A percentile compares a stretch with the other conserved stretches of the same genome.
These are phyloP conservation scores for Asobara japonica DNA, from an alignment of 1,140 invertebrate species.

Conservation along the genomic window DNA sequence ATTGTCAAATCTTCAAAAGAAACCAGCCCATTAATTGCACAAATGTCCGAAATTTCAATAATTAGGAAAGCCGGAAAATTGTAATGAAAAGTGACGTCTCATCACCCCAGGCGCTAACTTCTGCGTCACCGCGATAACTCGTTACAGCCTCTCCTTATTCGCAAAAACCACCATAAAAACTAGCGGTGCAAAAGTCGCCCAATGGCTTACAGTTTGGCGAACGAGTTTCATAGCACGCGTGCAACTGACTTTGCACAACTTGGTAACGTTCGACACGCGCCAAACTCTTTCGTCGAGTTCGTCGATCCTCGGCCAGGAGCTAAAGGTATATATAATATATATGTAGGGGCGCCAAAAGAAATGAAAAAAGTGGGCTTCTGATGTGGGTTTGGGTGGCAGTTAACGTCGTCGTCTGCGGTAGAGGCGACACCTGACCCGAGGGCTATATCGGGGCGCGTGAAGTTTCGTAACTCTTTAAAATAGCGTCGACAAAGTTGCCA, in stretches of 20 bases:
- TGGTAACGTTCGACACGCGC: constrained; percentile 33
- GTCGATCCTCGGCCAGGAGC: background rate
- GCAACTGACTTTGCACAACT: constrained; percentile 30
- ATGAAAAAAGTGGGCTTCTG: background rate
- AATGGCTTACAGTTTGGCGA: constrained; percentile 31
- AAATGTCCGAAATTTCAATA: too few species aligned
- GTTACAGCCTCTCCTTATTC: too few species aligned
- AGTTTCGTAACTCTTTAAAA: constrained; percentile 36
- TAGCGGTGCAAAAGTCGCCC: constrained; percentile 19
- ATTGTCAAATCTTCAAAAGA: too few species aligned
- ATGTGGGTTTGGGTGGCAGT: constrained; percentile 22
- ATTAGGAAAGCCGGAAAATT: too few species aligned
- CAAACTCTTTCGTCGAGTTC: constrained; percentile 30
- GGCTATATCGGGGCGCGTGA: constrained; percentile 22
- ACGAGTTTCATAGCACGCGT: constrained; percentile 28
- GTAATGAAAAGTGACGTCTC: too few species aligned
- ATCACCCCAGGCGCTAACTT: too few species aligned
- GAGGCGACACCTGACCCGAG: constrained; percentile 27
- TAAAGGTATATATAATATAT: background rate
- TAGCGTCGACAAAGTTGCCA: constrained; percentile 30
- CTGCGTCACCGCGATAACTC: too few species aligned
- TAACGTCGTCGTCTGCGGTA: constrained; percentile 20
- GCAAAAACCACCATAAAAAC: too few species aligned
- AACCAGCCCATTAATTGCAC: too few species aligned
- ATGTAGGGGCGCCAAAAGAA: background rate